Percentiles rank a stretch among this genome's conserved stretches.
These are phyloP conservation scores for Myotis planiceps DNA, from an alignment of 2,797 vertebrate genomes.

Conservation along the genomic window DNA sequence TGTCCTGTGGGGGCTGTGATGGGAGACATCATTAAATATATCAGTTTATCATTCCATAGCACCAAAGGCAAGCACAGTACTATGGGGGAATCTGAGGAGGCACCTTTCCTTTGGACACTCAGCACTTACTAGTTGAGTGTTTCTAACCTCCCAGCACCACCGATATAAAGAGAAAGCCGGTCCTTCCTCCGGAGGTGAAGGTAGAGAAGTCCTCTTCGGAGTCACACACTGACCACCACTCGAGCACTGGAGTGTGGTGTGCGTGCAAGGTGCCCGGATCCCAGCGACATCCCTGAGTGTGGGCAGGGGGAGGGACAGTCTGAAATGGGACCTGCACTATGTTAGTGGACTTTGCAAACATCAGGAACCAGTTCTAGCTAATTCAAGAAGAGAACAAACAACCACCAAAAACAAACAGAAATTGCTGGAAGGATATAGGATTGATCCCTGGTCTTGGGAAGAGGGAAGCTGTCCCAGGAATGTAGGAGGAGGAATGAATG, in stretches of 20 bases:
- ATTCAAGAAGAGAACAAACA: background rate
- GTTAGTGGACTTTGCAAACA: background rate
- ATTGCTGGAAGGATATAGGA: background rate
- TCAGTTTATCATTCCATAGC: background rate
- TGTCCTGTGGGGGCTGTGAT: background rate
- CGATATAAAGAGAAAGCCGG: background rate
- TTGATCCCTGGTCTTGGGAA: background rate
- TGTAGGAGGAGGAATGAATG: background rate
- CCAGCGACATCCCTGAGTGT: background rate
- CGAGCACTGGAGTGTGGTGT: background rate
- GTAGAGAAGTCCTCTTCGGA: background rate
- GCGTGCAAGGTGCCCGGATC: rapidly evolving
- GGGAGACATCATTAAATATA: background rate
- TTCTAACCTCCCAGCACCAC: background rate
- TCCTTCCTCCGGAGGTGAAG: background rate
- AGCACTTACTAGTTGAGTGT: background rate
- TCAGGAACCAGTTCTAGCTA: background rate
- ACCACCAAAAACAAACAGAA: background rate
- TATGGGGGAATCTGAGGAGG: background rate
- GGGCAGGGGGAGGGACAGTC: background rate
- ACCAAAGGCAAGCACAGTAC: background rate
- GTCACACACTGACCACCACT: background rate
- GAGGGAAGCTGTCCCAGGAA: background rate
- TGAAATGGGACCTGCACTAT: background rate
- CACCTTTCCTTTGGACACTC: background rate